Conservation (phyloP, 2,113 vertebrate genomes). For the Catharus minimus region DNA sequence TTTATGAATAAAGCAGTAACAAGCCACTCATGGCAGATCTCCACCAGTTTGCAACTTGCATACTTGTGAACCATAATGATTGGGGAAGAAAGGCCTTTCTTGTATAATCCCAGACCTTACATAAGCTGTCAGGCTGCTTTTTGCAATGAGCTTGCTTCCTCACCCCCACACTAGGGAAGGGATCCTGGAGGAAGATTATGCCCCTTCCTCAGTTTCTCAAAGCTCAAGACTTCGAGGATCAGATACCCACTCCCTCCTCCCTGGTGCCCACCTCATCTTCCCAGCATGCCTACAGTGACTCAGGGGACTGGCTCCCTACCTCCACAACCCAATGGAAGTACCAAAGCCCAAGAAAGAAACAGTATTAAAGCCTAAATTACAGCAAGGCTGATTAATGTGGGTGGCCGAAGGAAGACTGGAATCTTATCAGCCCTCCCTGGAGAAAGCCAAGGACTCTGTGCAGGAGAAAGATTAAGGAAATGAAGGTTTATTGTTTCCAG, state of each 20-base stretch:
- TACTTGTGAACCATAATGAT: fast-evolving
- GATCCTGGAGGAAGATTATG: not conserved
- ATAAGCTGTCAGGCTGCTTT: not conserved
- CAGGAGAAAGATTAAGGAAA: slow-evolving; percentile 6
- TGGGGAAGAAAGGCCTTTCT: not conserved
- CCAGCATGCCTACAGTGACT: not conserved
- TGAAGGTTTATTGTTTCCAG: not conserved
- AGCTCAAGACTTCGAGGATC: not conserved
- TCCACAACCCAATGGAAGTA: not conserved
- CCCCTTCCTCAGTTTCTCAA: not conserved
- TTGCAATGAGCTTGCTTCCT: not conserved
- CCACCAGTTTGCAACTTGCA: fast-evolving
- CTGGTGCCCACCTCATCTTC: not conserved
- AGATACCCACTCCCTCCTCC: not conserved
- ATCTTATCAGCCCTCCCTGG: not conserved
- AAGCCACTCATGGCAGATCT: not conserved
- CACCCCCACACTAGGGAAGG: fast-evolving
- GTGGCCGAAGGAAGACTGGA: not conserved
- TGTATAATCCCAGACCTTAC: not conserved
- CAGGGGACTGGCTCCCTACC: not conserved
- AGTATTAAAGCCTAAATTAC: not conserved
- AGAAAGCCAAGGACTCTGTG: not conserved
- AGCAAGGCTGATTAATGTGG: not conserved
- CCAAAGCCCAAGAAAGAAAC: not conserved
- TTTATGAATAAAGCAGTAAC: not conserved